Conservation (phyloP, 2,797 vertebrate species). For the Epinephelus malabaricus region DNA sequence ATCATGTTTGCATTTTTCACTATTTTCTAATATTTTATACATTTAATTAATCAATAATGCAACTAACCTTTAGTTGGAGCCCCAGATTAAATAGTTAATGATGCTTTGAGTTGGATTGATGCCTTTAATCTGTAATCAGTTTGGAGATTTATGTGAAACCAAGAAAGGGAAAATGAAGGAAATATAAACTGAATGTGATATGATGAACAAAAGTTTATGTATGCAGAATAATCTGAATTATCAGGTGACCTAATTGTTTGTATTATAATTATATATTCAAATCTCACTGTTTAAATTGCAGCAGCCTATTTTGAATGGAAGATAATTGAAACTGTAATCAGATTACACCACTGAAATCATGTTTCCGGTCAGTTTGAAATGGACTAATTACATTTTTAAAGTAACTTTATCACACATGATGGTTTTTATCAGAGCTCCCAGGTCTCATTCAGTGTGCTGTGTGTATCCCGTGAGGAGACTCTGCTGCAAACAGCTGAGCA, state of each 20-base stretch:
- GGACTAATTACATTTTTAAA: background rate
- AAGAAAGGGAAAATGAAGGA: background rate
- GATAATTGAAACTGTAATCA: background rate
- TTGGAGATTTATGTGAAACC: background rate
- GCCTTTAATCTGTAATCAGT: background rate
- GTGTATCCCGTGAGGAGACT: background rate
- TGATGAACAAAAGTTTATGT: background rate
- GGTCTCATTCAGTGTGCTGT: background rate
- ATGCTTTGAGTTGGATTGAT: background rate
- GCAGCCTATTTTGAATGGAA: background rate
- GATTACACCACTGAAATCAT: background rate
- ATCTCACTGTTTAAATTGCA: background rate
- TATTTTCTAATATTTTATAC: background rate
- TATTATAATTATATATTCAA: background rate
- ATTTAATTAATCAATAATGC: background rate
- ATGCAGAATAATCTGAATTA: background rate
- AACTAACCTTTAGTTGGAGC: background rate
- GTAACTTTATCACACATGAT: conserved; percentile 1
- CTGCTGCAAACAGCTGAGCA: background rate
- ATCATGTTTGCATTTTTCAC: too few species aligned
- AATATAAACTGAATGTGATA: background rate
- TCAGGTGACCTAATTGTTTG: background rate
- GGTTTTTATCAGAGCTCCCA: background rate
- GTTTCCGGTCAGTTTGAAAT: too few species aligned
- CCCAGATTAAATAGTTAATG: background rate